These are phyloP conservation scores for Armadillidium nasatum DNA, from an alignment of 1,140 invertebrate genomes.

Conservation along the genomic window DNA sequence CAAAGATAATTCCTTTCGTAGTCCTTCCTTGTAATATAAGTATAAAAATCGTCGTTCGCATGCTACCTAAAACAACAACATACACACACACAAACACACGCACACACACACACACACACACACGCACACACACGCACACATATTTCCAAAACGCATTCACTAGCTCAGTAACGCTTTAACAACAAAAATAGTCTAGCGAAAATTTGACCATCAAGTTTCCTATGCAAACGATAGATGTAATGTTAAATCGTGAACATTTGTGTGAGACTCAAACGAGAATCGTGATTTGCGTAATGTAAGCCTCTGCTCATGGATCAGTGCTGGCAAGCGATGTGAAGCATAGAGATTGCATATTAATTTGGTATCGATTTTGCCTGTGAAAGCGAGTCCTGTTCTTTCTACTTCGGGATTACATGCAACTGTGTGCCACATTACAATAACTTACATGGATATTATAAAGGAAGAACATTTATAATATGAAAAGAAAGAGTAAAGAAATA, in stretches of 20 bases:
- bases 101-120: no score
- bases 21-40: no score
- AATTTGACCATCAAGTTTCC: background rate
- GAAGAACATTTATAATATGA: no score
- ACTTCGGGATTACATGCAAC: background rate
- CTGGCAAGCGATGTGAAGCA: background rate
- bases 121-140: no score
- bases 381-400: background rate
- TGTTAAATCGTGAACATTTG: conserved; percentile 5
- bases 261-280: background rate
- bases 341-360: conserved; percentile 12
- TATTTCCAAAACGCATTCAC: background rate
- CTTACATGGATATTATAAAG: no score
- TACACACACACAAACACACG: no score
- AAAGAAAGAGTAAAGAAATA: no score
- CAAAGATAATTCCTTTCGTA: no score
- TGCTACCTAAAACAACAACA: no score
- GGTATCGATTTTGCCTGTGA: background rate
- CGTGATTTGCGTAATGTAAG: conserved; percentile 9
- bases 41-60: no score
- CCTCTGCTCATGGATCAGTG: conserved; percentile 8
- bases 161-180: background rate
- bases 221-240: background rate
- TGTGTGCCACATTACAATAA: background rate
- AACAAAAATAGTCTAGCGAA: background rate